A percentile compares a stretch with the other conserved stretches of the same genome.
These are phyloP conservation scores for Volucella zonaria DNA, from an alignment of 2,888 invertebrate genomes.

Conservation along the genomic window DNA sequence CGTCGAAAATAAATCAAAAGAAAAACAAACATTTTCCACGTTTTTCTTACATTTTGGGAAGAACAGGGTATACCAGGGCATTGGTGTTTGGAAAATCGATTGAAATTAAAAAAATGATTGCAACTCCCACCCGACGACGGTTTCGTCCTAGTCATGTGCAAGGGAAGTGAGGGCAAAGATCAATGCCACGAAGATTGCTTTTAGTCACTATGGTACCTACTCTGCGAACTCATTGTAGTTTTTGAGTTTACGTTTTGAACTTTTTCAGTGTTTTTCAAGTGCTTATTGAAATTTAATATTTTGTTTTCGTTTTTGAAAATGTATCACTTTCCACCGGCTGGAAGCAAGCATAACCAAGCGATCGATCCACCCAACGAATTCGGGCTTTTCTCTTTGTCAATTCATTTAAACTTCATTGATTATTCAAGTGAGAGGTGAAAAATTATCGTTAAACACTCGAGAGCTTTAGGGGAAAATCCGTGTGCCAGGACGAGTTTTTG, in stretches of 20 bases:
- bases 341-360: no score
- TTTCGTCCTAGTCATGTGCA: not conserved
- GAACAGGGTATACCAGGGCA: no score
- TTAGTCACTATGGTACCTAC: not conserved
- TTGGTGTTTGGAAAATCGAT: constrained; percentile 22
- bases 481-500: no score
- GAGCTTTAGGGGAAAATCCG: no score
- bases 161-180: not conserved
- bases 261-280: not conserved
- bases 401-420: no score
- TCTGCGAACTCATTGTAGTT: not conserved
- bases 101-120: constrained; percentile 32
- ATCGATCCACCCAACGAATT: no score
- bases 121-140: not conserved
- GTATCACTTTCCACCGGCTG: no score
- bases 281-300: constrained; percentile 1
- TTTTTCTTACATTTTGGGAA: constrained; percentile 14
- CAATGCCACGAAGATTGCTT: constrained; percentile 15
- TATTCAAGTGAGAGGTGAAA: no score
- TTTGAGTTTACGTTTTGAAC: not conserved
- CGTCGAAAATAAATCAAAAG: constrained; percentile 13
- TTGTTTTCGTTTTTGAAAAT: no score
- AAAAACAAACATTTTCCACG: constrained; percentile 16
- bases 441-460: no score
- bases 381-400: no score